A percentile compares a stretch with the other conserved stretches of the same genome.
phyloP scores from a whole-genome alignment of 2,888 invertebrate species.

The Ceramica pisi region DNA sequence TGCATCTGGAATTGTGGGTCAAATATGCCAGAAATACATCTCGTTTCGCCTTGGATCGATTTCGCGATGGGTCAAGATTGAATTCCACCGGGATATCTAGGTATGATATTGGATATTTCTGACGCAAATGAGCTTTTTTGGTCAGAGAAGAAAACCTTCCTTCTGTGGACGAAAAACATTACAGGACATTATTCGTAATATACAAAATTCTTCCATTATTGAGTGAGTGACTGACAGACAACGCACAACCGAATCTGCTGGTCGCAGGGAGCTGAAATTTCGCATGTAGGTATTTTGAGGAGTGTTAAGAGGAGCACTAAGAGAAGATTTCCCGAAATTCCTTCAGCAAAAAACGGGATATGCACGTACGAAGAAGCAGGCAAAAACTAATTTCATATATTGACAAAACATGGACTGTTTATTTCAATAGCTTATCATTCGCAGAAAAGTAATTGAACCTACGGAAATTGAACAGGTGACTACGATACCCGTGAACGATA shows the following conservation, averaged over 20 bases:
- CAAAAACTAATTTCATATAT: too few relatives aligned
- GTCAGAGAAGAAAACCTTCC: background rate
- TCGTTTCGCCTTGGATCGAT: constrained; percentile 6
- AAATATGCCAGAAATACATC: constrained; percentile 41
- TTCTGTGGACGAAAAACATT: background rate
- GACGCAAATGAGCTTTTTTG: background rate
- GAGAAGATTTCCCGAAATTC: too few relatives aligned
- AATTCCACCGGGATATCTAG: background rate
- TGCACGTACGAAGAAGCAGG: too few relatives aligned
- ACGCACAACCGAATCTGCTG: too few relatives aligned
- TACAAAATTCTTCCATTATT: too few relatives aligned
- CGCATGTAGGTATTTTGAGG: too few relatives aligned
- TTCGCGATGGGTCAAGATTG: background rate
- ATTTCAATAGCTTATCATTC: constrained; percentile 18
- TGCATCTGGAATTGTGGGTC: constrained; percentile 44
- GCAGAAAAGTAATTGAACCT: constrained; percentile 39
- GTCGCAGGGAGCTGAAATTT: too few relatives aligned
- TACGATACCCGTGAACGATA: constrained; percentile 32
- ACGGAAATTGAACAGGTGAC: constrained; percentile 11
- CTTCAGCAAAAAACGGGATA: too few relatives aligned
- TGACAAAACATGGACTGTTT: background rate
- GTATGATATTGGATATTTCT: too few relatives aligned
- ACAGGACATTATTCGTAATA: too few relatives aligned
- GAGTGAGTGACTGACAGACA: too few relatives aligned
- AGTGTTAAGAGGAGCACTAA: too few relatives aligned